Percentiles rank a stretch among this genome's conserved stretches.
These are phyloP conservation scores for Ptiloglossa arizonensis DNA, from an alignment of 1,140 invertebrate genomes.

Conservation along the genomic window DNA sequence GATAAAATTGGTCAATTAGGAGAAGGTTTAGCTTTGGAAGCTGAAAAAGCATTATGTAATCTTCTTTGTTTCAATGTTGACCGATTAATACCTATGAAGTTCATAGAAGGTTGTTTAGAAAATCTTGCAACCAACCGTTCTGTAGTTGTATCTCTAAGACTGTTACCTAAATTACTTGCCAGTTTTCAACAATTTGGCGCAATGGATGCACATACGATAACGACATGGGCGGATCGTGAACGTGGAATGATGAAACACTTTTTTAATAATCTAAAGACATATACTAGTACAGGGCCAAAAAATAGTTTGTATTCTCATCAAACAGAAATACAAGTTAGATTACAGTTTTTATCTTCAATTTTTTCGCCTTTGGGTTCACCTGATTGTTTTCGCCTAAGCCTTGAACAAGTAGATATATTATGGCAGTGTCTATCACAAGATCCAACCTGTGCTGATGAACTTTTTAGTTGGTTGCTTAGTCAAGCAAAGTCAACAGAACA, in stretches of 20 bases:
- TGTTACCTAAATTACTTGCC: conserved; percentile 94
- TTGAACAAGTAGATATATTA: conserved; percentile 94
- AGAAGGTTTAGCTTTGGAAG: conserved; percentile 93
- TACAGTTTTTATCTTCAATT: conserved; percentile 95
- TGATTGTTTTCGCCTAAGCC: conserved; percentile 92
- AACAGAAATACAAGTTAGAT: conserved; percentile 93
- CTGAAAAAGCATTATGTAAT: conserved; percentile 94
- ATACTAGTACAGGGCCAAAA: conserved; percentile 79
- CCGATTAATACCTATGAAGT: conserved; percentile 93
- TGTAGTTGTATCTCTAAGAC: conserved; percentile 92
- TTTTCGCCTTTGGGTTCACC: conserved; percentile 95
- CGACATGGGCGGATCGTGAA: conserved; percentile 94
- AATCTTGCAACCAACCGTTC: conserved; percentile 94
- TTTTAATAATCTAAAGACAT: conserved; percentile 91
- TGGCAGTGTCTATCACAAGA: conserved; percentile 95
- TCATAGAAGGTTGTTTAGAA: conserved; percentile 96
- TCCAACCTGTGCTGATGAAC: conserved; percentile 92
- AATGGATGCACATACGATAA: conserved; percentile 91
- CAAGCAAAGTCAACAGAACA: conserved; percentile 95
- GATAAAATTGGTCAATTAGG: conserved; percentile 92
- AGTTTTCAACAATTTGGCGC: conserved; percentile 95
- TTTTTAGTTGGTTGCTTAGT: conserved; percentile 94
- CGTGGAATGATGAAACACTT: conserved; percentile 96
- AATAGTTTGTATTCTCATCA: conserved; percentile 90
- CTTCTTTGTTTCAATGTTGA: conserved; percentile 95